Base-by-base conservation (phyloP, 2,113 vertebrate genomes). In the Nesoenas mayeri region DNA sequence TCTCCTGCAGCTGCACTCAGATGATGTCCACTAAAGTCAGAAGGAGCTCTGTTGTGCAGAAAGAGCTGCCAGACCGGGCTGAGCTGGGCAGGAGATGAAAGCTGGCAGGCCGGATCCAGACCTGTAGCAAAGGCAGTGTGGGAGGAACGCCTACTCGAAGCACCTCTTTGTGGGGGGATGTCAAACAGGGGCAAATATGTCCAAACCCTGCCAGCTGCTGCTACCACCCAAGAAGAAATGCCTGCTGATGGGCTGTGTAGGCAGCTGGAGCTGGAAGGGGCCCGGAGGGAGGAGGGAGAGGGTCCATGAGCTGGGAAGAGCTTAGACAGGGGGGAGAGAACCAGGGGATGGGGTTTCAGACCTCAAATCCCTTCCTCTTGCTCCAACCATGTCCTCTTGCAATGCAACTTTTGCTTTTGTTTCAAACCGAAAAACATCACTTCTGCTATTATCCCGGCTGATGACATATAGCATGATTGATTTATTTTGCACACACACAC, bases 111-210 rank as follows among this genome's bases (percentile, higher is more conserved):
- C 9, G 38, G 86, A 91, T 95, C 94, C 95, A 92, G 95, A 93
- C 86, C 94, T 95, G 94, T 86, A 95, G 96, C 89, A 38, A 64
- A 93, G 91, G 95, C 92, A 92, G 90, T 66, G 93, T 95, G 94
- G 93, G 94, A 95, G 94, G 93, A 95, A 97, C 38, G 16, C 94
- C 91, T 67, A 64, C 94, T 48, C 78, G 40, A 72, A 95, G 91
- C 78, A 91, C 91, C 91, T 95, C 94, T 96, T 95, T 95, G 95
- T 95, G 95, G 96, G 96, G 57, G 95, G 94, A 95, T 95, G 94
- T 95, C 93, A 96, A 85, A 94, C 87, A 91, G 91, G 95, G 89
- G 93, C 95, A 97, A 97, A 14, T 94, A 94, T 75, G 81, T 95
- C 95, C 95, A 96, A 94, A 90, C 89, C 84, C 93, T 95, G 95